Conservation (phyloP, 1,140 invertebrate species). For the Conus ventricosus region DNA sequence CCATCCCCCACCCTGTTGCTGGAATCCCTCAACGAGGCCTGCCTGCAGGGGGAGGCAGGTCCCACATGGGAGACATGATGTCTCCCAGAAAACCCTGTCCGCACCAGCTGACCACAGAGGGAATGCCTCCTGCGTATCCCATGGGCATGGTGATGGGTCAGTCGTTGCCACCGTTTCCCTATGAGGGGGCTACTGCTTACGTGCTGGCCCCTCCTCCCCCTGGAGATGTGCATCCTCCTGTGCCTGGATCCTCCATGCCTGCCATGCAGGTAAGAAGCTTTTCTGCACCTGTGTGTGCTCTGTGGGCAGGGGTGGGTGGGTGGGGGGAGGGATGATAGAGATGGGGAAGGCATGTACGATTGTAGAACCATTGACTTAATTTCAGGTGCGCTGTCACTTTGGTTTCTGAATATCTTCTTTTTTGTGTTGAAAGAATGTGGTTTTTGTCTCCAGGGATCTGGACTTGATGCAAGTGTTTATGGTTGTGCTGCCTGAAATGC, state of each 20-base stretch:
- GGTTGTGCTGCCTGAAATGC: no score
- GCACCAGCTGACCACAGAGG: neutral
- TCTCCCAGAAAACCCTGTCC: neutral
- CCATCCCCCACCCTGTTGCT: neutral
- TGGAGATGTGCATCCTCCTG: neutral
- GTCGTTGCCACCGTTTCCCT: neutral
- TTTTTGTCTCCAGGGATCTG: neutral
- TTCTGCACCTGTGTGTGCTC: neutral
- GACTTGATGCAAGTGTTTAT: no score
- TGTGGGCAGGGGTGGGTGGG: neutral
- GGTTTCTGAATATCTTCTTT: neutral
- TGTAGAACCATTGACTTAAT: no score
- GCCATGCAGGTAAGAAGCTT: constrained; percentile 15
- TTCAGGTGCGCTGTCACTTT: no score
- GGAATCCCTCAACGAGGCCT: no score
- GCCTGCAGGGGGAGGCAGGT: neutral
- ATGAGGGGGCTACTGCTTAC: neutral
- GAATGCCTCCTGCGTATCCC: neutral
- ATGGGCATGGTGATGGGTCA: neutral
- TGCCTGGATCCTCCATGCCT: neutral
- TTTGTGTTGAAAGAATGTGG: neutral
- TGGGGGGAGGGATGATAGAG: neutral
- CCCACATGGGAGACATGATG: neutral
- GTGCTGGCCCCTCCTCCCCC: neutral
- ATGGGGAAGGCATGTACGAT: neutral